Conservation (phyloP, 2,797 vertebrate genomes). For the Myotis vivesi region DNA sequence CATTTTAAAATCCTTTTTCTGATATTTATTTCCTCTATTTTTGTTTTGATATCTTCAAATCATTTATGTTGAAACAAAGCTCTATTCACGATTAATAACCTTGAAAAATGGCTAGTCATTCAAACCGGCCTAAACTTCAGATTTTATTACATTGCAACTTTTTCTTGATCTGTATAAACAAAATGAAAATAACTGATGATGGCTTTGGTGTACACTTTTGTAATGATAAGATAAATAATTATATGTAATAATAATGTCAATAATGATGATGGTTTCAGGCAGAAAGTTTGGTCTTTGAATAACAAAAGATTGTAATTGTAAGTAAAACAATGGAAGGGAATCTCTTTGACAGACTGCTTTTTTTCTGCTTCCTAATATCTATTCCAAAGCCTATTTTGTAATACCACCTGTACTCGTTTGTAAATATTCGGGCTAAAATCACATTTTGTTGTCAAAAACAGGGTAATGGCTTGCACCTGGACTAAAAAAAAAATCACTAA, state of each 20-base stretch:
- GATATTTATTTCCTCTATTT: background rate
- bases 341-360: background rate
- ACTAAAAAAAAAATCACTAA: background rate
- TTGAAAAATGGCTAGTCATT: background rate
- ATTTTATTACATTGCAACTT: background rate
- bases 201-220: background rate
- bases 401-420: constrained; percentile 67
- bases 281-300: constrained; percentile 28
- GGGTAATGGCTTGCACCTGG: constrained; percentile 71
- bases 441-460: constrained; percentile 60
- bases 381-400: constrained; percentile 60
- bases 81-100: background rate
- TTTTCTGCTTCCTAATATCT: constrained; percentile 60
- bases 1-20: background rate
- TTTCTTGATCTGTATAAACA: background rate
- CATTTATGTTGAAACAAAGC: background rate
- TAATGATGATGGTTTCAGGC: background rate
- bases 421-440: constrained; percentile 66
- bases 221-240: background rate
- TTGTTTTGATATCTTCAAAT: background rate
- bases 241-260: background rate
- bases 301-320: background rate
- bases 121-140: background rate
- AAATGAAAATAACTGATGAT: background rate
- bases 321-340: constrained; percentile 49